Conservation (phyloP, 2,113 vertebrate species). For the Acanthochromis polyacanthus region DNA sequence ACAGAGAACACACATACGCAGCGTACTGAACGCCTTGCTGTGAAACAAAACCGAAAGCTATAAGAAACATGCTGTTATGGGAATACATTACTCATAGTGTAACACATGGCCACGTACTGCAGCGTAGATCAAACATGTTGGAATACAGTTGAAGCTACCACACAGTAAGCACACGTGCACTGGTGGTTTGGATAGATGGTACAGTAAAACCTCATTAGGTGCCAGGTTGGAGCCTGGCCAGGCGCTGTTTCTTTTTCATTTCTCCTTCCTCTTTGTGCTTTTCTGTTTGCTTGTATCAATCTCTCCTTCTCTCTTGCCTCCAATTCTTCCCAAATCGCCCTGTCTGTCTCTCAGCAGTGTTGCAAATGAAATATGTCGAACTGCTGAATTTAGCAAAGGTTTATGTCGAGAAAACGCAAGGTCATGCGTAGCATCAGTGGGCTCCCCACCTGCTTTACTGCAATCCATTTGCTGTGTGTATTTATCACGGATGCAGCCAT, state of each 20-base stretch:
- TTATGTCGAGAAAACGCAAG: conserved; percentile 63
- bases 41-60: conserved; percentile 40
- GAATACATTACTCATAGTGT: conserved; percentile 56
- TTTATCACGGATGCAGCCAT: conserved; percentile 72
- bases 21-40: conserved; percentile 25
- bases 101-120: conserved; percentile 50
- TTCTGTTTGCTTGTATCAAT: conserved; percentile 34
- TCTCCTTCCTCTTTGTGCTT: conserved; percentile 22
- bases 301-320: neutral
- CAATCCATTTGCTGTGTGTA: conserved; percentile 56
- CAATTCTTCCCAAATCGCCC: conserved; percentile 13
- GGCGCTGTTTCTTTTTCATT: conserved; percentile 19
- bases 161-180: conserved; percentile 37
- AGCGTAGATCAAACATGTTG: conserved; percentile 57
- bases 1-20: conserved; percentile 64
- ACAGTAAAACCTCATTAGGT: conserved; percentile 62
- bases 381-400: conserved; percentile 55
- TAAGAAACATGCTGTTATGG: conserved; percentile 61
- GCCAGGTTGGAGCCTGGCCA: conserved; percentile 34
- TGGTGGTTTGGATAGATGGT: conserved; percentile 50
- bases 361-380: conserved; percentile 57
- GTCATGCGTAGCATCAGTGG: conserved; percentile 49
- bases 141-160: conserved; percentile 48
- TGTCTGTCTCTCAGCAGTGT: conserved; percentile 36
- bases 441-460: conserved; percentile 67